Evolutionary conservation across 2,888 invertebrate species (phyloP).

Genomic region (Trichacis sp.): DNA sequence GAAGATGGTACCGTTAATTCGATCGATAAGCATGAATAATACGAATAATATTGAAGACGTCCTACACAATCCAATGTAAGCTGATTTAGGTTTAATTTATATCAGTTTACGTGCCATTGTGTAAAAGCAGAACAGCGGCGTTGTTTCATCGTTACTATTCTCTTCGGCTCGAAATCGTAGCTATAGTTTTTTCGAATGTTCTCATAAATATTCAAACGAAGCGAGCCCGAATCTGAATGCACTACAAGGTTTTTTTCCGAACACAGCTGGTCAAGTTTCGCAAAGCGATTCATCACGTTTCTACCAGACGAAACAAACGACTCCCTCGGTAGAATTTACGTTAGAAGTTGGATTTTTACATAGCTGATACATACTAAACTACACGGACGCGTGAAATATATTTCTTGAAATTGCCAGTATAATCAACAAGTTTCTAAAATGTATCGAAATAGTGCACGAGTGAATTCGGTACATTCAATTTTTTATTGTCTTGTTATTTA

Average conservation of each 20-base stretch:
- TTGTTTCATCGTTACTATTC: background rate
- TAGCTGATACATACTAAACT: background rate
- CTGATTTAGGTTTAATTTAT: conserved; percentile 5
- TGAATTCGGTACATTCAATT: too few relatives aligned
- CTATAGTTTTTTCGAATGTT: conserved; percentile 1
- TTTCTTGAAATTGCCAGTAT: too few relatives aligned
- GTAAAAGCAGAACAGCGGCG: background rate
- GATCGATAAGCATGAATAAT: too few relatives aligned
- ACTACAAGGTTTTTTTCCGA: conserved; percentile 26
- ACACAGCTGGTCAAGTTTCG: conserved; percentile 31
- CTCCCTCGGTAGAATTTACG: conserved; percentile 11
- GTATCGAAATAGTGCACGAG: too few relatives aligned
- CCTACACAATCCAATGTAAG: background rate
- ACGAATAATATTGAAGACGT: too few relatives aligned
- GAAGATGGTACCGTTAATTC: too few relatives aligned
- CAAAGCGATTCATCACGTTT: conserved; percentile 17
- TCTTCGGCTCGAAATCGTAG: background rate
- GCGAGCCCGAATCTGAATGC: conserved; percentile 28
- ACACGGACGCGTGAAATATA: too few relatives aligned
- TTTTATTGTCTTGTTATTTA: too few relatives aligned
- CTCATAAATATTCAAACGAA: conserved; percentile 41
- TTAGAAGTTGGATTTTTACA: conserved; percentile 10
- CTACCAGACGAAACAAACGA: conserved; percentile 6
- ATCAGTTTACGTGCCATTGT: background rate
- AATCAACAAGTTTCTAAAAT: too few relatives aligned